phyloP scores from a whole-genome alignment of 2,113 vertebrate species.

The Tyto alba region DNA sequence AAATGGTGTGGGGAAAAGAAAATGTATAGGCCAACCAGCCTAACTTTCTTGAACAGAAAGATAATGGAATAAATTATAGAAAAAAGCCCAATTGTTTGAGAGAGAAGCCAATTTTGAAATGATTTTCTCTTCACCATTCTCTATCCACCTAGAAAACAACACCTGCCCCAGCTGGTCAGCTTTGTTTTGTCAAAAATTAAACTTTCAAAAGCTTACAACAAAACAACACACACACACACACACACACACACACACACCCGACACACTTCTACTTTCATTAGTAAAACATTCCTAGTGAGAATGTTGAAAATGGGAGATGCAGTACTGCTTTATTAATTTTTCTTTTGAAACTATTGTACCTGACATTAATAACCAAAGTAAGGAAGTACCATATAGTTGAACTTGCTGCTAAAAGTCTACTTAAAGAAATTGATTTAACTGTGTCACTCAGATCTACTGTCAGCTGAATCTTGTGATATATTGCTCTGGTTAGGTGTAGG shows the following conservation, averaged over 20 bases:
- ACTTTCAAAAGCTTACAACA: not conserved
- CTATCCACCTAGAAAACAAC: not conserved
- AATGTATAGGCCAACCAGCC: not conserved
- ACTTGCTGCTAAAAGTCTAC: not conserved
- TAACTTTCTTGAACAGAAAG: not conserved
- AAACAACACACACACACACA: no score
- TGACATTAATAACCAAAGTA: not conserved
- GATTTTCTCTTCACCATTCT: not conserved
- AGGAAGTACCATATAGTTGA: not conserved
- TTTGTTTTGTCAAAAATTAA: not conserved
- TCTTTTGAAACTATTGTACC: not conserved
- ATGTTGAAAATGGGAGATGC: not conserved
- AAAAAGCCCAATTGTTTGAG: not conserved
- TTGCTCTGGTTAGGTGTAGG: not conserved
- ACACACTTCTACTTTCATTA: no score
- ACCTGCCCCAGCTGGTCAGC: not conserved
- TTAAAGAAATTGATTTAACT: not conserved
- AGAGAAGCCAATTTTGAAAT: not conserved
- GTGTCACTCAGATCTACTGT: not conserved
- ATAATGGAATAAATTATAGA: not conserved
- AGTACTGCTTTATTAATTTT: not conserved
- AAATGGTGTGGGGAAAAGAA: not conserved
- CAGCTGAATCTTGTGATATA: not conserved
- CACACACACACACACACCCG: no score
- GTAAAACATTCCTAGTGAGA: not conserved